A percentile compares a stretch with the other conserved stretches of the same genome.
phyloP scores from a whole-genome alignment of 2,888 invertebrate species.

The Ophion costatus region DNA sequence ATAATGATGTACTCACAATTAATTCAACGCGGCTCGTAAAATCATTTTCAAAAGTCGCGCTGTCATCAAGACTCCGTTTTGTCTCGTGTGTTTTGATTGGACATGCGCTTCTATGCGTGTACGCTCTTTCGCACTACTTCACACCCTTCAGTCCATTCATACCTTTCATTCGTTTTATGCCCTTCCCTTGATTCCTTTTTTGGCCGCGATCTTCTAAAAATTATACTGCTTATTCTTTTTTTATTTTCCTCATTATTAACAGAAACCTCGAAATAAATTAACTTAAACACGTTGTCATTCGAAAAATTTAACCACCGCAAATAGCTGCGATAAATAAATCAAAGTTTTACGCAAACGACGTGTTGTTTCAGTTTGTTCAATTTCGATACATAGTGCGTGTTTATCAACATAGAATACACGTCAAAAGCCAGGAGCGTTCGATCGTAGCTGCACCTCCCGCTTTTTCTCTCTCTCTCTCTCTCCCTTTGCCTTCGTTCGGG shows the following conservation, averaged over 20 bases:
- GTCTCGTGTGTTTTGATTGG: not conserved
- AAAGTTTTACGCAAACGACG: not conserved
- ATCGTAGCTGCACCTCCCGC: not conserved
- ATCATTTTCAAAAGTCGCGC: conserved; percentile 11
- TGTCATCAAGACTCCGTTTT: not conserved
- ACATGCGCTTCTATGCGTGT: not conserved
- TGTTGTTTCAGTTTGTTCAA: not conserved
- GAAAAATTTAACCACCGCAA: not conserved
- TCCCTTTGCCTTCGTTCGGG: conserved; percentile 10
- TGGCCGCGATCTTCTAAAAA: conserved; percentile 7
- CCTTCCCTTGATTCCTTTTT: not conserved
- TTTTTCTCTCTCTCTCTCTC: not conserved
- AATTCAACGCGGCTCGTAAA: no score
- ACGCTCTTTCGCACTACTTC: not conserved
- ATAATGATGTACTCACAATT: no score
- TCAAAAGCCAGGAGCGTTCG: conserved; percentile 14
- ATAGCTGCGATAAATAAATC: not conserved
- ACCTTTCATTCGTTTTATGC: not conserved
- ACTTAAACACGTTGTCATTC: not conserved
- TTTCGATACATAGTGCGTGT: conserved; percentile 19
- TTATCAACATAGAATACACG: conserved; percentile 47
- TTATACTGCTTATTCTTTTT: conserved; percentile 9
- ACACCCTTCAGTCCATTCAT: not conserved
- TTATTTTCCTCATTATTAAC: conserved; percentile 10
- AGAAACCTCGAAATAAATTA: not conserved